A percentile compares a stretch with the other conserved stretches of the same genome.
Conservation (phyloP, 2,797 vertebrate species). For the Typhlichthys eigenmanni region DNA sequence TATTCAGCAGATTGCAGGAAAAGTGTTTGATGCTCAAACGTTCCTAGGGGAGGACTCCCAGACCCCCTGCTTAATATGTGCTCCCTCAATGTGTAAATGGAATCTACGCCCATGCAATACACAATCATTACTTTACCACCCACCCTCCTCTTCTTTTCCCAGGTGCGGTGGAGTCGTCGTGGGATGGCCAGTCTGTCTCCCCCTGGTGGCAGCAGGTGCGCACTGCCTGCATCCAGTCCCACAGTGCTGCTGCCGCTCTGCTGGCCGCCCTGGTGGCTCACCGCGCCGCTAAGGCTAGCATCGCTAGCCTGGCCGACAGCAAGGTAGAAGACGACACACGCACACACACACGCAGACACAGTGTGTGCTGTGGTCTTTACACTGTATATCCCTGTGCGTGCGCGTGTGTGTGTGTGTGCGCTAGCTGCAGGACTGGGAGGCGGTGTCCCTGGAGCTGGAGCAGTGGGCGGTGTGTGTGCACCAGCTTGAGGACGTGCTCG, state of each 20-base stretch:
- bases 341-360: not conserved
- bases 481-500: constrained; percentile 92
- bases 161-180: constrained; percentile 90
- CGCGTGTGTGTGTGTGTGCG: constrained; percentile 24
- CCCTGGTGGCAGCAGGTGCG: constrained; percentile 98
- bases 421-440: constrained; percentile 88
- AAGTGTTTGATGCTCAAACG: too few relatives aligned
- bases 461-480: constrained; percentile 92
- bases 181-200: constrained; percentile 91
- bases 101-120: too few relatives aligned
- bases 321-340: constrained; percentile 69
- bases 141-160: not conserved
- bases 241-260: constrained; percentile 85
- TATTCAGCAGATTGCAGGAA: too few relatives aligned
- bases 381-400: constrained; percentile 10
- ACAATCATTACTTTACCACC: too few relatives aligned
- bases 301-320: constrained; percentile 79
- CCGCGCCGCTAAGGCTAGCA: constrained; percentile 79
- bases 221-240: constrained; percentile 84
- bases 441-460: constrained; percentile 92
- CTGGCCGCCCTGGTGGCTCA: constrained; percentile 88
- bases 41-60: too few relatives aligned
- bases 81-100: too few relatives aligned
- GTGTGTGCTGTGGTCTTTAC: not conserved
- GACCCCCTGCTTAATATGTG: too few relatives aligned